A percentile compares a stretch with the other conserved stretches of the same genome.
These are phyloP conservation scores for Dexiosoma caninum DNA, from an alignment of 2,888 invertebrate genomes.

Conservation along the genomic window DNA sequence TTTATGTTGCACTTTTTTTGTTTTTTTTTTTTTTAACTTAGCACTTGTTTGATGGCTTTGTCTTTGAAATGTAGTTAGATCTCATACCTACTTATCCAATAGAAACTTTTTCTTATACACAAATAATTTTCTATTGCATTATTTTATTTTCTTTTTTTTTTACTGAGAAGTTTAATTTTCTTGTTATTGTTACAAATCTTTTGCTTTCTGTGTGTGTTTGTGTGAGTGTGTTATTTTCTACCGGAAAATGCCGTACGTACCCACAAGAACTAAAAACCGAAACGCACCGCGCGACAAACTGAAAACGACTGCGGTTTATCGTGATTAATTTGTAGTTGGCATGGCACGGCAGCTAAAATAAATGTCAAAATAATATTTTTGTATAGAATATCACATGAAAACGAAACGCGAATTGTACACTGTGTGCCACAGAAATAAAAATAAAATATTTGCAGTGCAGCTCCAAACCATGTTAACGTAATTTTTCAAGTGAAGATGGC, in stretches of 20 bases:
- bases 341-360: conserved; percentile 1
- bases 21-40: conserved; percentile 13
- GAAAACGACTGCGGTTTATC: conserved; percentile 46
- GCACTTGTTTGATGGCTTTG: conserved; percentile 54
- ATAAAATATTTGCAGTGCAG: neutral
- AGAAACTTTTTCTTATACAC: conserved; percentile 18
- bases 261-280: neutral
- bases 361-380: conserved; percentile 39
- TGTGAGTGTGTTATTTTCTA: conserved; percentile 2
- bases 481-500: neutral
- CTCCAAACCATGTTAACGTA: neutral
- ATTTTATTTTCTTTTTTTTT: neutral
- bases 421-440: neutral
- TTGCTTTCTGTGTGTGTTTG: neutral
- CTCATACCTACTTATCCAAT: conserved; percentile 44
- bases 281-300: conserved; percentile 48
- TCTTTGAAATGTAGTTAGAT: conserved; percentile 37
- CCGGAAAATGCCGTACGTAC: neutral
- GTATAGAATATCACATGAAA: conserved; percentile 18
- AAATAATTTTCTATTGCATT: neutral
- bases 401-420: neutral
- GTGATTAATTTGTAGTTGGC: conserved; percentile 23
- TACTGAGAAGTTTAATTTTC: neutral
- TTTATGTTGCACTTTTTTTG: conserved; percentile 9
- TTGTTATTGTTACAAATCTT: no score